Evolutionary conservation across 2,113 vertebrate genomes (phyloP).

Genomic region (Ginglymostoma cirratum): DNA sequence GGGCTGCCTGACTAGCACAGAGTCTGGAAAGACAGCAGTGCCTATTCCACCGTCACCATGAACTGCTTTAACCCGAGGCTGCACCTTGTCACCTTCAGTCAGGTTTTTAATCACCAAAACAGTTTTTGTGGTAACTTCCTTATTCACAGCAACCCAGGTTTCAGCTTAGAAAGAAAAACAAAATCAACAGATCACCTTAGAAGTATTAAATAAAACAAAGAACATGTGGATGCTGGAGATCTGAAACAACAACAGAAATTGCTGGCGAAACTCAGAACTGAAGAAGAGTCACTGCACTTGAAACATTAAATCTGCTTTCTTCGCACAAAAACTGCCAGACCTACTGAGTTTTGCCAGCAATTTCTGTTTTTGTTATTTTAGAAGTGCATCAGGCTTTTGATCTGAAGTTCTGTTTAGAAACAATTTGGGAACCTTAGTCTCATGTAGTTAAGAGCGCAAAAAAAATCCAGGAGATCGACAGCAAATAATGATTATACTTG

Average conservation of each 20-base stretch:
- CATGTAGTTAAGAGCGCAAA: neutral
- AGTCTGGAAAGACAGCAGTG: conserved; percentile 56
- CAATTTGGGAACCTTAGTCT: neutral
- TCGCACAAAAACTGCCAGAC: no score
- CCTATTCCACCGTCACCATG: conserved; percentile 58
- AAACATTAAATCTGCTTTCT: no score
- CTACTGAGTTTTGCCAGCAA: no score
- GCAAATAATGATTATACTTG: neutral
- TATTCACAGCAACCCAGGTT: conserved; percentile 68
- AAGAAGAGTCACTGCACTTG: no score
- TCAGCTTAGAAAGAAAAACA: conserved; percentile 52
- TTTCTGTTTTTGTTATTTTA: no score
- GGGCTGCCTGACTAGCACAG: conserved; percentile 64
- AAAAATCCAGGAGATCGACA: neutral
- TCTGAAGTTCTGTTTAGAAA: neutral
- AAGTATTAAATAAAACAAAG: no score
- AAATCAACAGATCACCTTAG: neutral
- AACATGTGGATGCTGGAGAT: no score
- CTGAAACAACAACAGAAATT: no score
- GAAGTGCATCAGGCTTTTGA: neutral
- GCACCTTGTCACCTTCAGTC: conserved; percentile 63
- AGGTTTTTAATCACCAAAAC: conserved; percentile 64
- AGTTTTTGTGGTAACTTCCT: conserved; percentile 61
- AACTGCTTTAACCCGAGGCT: conserved; percentile 65
- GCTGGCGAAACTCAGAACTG: no score